A percentile compares a stretch with the other conserved stretches of the same genome.
Evolutionary conservation across 2,888 invertebrate genomes (phyloP).

Genomic region (Sarcophaga carnaria): DNA sequence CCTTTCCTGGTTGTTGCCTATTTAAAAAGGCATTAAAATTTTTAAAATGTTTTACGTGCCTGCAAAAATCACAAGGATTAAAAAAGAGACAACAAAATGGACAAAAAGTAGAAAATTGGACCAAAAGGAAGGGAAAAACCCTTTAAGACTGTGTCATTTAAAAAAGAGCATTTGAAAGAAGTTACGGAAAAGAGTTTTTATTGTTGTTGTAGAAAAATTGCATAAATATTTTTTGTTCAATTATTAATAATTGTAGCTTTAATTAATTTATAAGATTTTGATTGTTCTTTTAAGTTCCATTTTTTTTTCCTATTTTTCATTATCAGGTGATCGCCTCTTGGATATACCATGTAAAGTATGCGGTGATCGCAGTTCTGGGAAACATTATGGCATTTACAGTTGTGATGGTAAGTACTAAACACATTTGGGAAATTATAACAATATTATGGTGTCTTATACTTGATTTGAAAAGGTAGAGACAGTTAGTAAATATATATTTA

Average conservation of each 20-base stretch:
- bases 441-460: no score
- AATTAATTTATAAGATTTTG: background rate
- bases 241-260: background rate
- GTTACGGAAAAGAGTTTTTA: background rate
- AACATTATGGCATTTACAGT: slow-evolving; percentile 99
- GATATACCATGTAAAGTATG: slow-evolving; percentile 99
- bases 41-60: slow-evolving; percentile 74
- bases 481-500: no score
- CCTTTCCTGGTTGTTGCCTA: slow-evolving; percentile 64
- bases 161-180: background rate
- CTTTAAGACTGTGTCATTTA: background rate
- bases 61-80: slow-evolving; percentile 69
- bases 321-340: slow-evolving; percentile 94
- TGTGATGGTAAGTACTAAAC: slow-evolving; percentile 92
- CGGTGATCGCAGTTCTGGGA: slow-evolving; percentile 98
- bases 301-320: slow-evolving; percentile 9
- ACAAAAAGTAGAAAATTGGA: background rate
- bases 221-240: background rate
- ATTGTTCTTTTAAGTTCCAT: background rate
- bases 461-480: no score
- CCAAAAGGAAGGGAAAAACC: background rate
- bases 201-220: background rate
- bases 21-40: slow-evolving; percentile 75
- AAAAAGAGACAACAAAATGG: slow-evolving; percentile 16
- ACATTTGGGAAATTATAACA: no score